Evolutionary conservation across 2,888 invertebrate species (phyloP).

Genomic region (Lottia gigantea): DNA sequence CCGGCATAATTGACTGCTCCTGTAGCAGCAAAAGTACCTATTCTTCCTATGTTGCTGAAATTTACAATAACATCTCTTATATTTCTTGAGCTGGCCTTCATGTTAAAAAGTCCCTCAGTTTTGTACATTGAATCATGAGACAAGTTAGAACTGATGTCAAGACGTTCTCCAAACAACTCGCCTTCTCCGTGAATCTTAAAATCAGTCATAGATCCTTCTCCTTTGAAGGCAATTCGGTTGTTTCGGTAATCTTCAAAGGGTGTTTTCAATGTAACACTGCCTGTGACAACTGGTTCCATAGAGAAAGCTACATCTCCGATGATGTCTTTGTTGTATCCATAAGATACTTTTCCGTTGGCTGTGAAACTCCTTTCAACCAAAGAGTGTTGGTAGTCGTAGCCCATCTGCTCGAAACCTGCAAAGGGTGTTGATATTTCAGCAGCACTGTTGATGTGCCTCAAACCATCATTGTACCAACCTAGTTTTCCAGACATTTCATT

Average conservation of each 20-base stretch:
- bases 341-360: not conserved
- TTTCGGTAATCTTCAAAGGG: not conserved
- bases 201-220: not conserved
- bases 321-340: constrained; percentile 1
- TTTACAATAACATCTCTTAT: not conserved
- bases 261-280: not conserved
- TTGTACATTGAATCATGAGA: not conserved
- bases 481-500: constrained; percentile 24
- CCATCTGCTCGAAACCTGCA: constrained; percentile 14
- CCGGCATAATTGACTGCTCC: constrained; percentile 36
- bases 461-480: constrained; percentile 22
- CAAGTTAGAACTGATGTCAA: not conserved
- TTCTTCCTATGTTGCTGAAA: constrained; percentile 30
- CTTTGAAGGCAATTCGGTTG: not conserved
- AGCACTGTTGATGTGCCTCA: constrained; percentile 24
- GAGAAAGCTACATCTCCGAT: not conserved
- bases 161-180: not conserved
- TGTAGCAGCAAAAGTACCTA: constrained; percentile 33
- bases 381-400: not conserved
- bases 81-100: not conserved
- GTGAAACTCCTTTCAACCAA: not conserved
- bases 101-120: not conserved
- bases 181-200: not conserved
- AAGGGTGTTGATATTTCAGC: constrained; percentile 29
- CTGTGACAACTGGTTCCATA: not conserved